Percentiles rank a stretch among this genome's conserved stretches.
These are phyloP conservation scores for Gonatopus flavifemur DNA, from an alignment of 1,140 invertebrate species.

Conservation along the genomic window DNA sequence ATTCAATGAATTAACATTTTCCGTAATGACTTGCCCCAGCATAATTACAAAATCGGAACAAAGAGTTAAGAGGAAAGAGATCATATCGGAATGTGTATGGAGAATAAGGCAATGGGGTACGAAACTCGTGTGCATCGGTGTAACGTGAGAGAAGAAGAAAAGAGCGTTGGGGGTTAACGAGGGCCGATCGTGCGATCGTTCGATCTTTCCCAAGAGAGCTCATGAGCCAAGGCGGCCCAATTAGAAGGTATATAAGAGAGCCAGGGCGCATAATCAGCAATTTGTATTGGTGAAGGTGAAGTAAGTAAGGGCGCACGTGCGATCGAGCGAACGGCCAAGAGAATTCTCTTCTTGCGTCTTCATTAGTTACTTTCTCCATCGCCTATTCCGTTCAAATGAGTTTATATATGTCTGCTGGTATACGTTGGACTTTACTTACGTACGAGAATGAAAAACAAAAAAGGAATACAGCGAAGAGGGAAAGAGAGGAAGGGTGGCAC, in stretches of 20 bases:
- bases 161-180: conserved; percentile 45
- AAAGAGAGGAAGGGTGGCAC: conserved; percentile 8
- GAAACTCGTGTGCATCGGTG: too few species aligned
- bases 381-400: too few species aligned
- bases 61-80: too few species aligned
- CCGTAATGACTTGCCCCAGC: too few species aligned
- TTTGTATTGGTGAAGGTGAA: conserved; percentile 46
- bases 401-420: too few species aligned
- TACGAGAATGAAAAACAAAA: too few species aligned
- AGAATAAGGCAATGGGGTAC: too few species aligned
- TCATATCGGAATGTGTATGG: too few species aligned
- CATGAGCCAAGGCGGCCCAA: conserved; percentile 42
- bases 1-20: too few species aligned
- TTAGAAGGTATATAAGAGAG: conserved; percentile 46
- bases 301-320: conserved; percentile 19
- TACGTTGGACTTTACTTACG: too few species aligned
- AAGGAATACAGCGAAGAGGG: conserved; percentile 9
- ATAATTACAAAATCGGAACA: too few species aligned
- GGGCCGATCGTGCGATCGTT: conserved; percentile 40
- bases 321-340: neutral
- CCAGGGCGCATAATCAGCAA: conserved; percentile 47
- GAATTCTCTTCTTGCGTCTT: neutral
- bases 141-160: too few species aligned
- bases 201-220: conserved; percentile 47
- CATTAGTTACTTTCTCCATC: neutral